Percentiles rank a stretch among this genome's conserved stretches.
These are phyloP conservation scores for Strigamia crassipes DNA, from an alignment of 2,888 invertebrate genomes.

Conservation along the genomic window DNA sequence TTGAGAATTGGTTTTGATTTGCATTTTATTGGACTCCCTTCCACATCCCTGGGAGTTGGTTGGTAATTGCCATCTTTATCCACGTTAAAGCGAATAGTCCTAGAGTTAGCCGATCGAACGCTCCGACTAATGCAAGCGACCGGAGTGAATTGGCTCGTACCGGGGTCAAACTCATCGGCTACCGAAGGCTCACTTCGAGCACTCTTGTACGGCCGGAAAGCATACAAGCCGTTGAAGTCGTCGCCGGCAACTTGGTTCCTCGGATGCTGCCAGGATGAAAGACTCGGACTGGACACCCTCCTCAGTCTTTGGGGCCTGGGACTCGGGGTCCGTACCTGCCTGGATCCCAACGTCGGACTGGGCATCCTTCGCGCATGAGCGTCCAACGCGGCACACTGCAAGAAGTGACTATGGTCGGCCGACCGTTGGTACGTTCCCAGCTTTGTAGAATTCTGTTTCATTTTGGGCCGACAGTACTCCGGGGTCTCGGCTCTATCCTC, in stretches of 20 bases:
- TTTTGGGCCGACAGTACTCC: not conserved
- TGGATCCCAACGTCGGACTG: constrained; percentile 41
- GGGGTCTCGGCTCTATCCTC: not conserved
- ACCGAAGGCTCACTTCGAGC: not conserved
- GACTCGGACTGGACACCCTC: constrained; percentile 44
- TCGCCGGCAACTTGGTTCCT: not conserved
- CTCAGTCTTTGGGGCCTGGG: constrained; percentile 6
- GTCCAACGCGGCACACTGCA: not conserved
- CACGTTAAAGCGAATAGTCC: constrained; percentile 52
- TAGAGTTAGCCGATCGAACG: not conserved
- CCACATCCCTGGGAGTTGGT: not conserved
- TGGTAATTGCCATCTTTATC: constrained; percentile 48
- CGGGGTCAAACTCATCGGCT: not conserved
- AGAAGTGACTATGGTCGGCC: not conserved
- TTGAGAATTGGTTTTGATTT: constrained; percentile 53
- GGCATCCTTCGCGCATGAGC: constrained; percentile 38
- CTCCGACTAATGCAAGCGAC: not conserved
- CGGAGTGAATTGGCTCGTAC: not conserved
- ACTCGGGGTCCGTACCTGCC: constrained; percentile 29
- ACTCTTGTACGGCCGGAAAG: not conserved
- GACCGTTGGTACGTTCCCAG: not conserved
- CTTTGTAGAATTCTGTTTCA: not conserved
- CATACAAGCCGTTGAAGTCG: not conserved
- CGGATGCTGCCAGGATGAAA: constrained; percentile 6
- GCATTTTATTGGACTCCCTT: not conserved